Conservation (phyloP, 2,797 vertebrate genomes). For the Lycodopsis pacificus region DNA sequence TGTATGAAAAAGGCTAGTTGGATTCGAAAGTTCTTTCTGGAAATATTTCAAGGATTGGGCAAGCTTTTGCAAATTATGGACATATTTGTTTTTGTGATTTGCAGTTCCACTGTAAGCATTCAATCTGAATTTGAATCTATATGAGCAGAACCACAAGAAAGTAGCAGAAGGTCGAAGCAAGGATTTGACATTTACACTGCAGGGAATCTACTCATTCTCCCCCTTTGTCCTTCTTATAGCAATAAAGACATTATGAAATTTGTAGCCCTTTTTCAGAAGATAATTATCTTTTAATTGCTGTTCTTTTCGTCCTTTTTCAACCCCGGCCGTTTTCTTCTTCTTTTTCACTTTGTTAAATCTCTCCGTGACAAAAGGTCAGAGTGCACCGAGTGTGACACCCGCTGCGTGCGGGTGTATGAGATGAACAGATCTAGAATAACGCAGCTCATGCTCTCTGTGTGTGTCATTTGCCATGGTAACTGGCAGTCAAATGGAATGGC, state of each 20-base stretch:
- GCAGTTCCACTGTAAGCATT: conserved; percentile 5
- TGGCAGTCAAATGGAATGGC: conserved; percentile 55
- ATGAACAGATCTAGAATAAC: conserved; percentile 54
- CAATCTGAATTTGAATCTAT: conserved; percentile 23
- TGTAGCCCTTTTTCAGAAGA: conserved; percentile 41
- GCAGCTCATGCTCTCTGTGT: conserved; percentile 59
- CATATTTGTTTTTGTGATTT: not conserved
- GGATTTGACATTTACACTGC: conserved; percentile 71
- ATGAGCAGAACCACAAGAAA: conserved; percentile 22
- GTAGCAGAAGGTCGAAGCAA: conserved; percentile 56
- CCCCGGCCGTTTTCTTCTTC: conserved; percentile 37
- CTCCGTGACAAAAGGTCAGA: conserved; percentile 66
- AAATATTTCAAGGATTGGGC: not conserved
- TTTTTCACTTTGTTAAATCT: conserved; percentile 64
- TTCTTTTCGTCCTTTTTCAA: conserved; percentile 45
- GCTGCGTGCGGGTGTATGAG: conserved; percentile 17
- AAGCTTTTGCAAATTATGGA: not conserved
- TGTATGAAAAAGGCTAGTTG: not conserved
- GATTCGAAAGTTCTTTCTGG: not conserved
- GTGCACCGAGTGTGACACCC: conserved; percentile 39
- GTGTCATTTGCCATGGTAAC: conserved; percentile 70
- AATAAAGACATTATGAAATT: conserved; percentile 50
- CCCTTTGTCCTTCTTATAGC: conserved; percentile 27
- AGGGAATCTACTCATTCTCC: conserved; percentile 48
- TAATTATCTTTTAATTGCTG: conserved; percentile 78